These are phyloP conservation scores for Aurelia aurita complex sp. Pacific DNA, from an alignment of 30 jellyfish, hydroid and myxozoan species.

Conservation along the genomic window DNA sequence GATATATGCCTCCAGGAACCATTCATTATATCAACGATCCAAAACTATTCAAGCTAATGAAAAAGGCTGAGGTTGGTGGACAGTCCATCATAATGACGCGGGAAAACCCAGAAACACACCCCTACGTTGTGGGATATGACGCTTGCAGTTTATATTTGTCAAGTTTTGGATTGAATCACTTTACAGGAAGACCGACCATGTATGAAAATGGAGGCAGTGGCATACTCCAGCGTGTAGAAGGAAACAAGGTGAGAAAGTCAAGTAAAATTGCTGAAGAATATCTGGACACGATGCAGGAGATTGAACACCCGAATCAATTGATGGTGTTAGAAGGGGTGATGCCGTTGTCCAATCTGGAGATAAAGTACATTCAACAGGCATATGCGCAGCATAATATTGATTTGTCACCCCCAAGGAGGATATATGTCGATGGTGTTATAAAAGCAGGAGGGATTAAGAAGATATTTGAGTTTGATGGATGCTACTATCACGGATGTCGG, in stretches of 20 bases:
- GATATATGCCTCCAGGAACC: too few relatives aligned
- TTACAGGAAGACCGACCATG: not conserved
- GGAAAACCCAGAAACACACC: slow-evolving; percentile 1
- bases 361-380: not conserved
- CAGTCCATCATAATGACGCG: slow-evolving; percentile 9
- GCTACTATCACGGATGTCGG: slow-evolving; percentile 16
- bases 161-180: slow-evolving; percentile 3
- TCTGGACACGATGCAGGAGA: not conserved
- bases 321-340: not conserved
- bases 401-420: not conserved
- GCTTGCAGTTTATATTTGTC: not conserved
- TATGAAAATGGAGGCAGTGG: not conserved
- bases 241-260: too few relatives aligned
- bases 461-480: slow-evolving; percentile 6
- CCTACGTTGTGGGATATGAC: slow-evolving; percentile 9
- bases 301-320: not conserved
- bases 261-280: too few relatives aligned
- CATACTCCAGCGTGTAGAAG: too few relatives aligned
- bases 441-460: not conserved
- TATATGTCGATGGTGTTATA: not conserved
- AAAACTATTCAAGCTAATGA: not conserved
- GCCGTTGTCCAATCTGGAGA: not conserved
- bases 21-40: too few relatives aligned
- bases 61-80: slow-evolving; percentile 9
- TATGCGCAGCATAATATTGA: not conserved